Base-by-base conservation (phyloP, 2,797 vertebrate genomes). In the Gymnothorax reevesii region DNA sequence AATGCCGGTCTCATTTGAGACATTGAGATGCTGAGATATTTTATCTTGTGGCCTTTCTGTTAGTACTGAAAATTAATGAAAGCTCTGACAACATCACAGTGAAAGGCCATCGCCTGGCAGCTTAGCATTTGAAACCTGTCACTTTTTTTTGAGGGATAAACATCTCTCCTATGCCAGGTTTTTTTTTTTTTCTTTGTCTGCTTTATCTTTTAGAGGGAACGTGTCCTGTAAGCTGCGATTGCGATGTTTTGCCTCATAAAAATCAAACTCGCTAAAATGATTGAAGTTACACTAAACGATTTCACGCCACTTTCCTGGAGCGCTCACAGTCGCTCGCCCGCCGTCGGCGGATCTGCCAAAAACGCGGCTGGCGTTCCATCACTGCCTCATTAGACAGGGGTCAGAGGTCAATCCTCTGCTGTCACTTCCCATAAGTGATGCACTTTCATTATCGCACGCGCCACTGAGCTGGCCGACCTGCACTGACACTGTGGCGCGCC, bases 401-500 rank as follows among this genome's bases (percentile, higher is more conserved):
- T 66, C 88, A 88, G 87, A 85, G 82, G 85, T 49, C 73, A 88
- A 83, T 59, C 82, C 88, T 88, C 87, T 84, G 84, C 88, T 90
- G 88, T 90, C 89, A 86, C 87, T 83, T 89, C 84, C 25, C 86
- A 66, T 87, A 85, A 83, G 85, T 79, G 86, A 89, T 88, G 87
- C 85, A 75, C 85, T 84, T 84, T 83, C 84, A 86, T 83, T 52
- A 79, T 83, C 87, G 86, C 87, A 64, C 87, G 83, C 79, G 71
- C 62, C 83, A 52, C 25, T 69, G 33, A 71, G 84, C 55, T 57
- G 49, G 55, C n/a, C 55, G 27, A 20, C 8, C 22, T 54, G 79
- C 55, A 57, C 66, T 79, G 57, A 60, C 71, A 8, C n/a, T 59
- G 25, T 59, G 7, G 33, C 69, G 60, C 71, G 49, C 33, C 73